Conservation (phyloP, 1,140 invertebrate species). For the Drosophila dunni region DNA sequence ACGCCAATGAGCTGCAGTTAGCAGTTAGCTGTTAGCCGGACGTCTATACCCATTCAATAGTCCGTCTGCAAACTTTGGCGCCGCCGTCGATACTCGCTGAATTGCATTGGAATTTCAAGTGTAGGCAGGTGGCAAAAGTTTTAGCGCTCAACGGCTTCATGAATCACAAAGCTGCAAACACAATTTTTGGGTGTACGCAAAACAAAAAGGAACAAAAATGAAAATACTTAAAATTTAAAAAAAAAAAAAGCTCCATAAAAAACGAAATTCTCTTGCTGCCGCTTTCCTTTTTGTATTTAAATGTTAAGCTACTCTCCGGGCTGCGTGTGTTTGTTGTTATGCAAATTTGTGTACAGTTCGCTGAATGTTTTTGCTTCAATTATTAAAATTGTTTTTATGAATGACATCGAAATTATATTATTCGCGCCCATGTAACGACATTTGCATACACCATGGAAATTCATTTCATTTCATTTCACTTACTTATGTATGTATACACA, state of each 20-base stretch:
- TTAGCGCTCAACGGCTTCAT: constrained; percentile 30
- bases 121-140: constrained; percentile 37
- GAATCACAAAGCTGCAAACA: constrained; percentile 36
- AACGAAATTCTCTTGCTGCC: not conserved
- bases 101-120: constrained; percentile 45
- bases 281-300: constrained; percentile 37
- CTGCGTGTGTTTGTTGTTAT: constrained; percentile 49
- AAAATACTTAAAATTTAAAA: not conserved
- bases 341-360: constrained; percentile 59
- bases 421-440: constrained; percentile 74
- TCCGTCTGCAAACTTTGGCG: constrained; percentile 72
- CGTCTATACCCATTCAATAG: constrained; percentile 56
- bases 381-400: constrained; percentile 77
- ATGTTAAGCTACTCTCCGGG: constrained; percentile 53
- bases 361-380: constrained; percentile 63
- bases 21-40: not conserved
- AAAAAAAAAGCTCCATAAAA: constrained; percentile 4
- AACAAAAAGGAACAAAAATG: constrained; percentile 1
- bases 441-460: constrained; percentile 63
- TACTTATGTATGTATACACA: constrained; percentile 17
- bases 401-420: constrained; percentile 81
- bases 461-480: constrained; percentile 14
- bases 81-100: constrained; percentile 4
- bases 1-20: constrained; percentile 67
- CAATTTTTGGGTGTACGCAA: constrained; percentile 16